A percentile compares a stretch with the other conserved stretches of the same genome.
Conservation (phyloP, 2,888 invertebrate species). For the Cremastinae sp. region DNA sequence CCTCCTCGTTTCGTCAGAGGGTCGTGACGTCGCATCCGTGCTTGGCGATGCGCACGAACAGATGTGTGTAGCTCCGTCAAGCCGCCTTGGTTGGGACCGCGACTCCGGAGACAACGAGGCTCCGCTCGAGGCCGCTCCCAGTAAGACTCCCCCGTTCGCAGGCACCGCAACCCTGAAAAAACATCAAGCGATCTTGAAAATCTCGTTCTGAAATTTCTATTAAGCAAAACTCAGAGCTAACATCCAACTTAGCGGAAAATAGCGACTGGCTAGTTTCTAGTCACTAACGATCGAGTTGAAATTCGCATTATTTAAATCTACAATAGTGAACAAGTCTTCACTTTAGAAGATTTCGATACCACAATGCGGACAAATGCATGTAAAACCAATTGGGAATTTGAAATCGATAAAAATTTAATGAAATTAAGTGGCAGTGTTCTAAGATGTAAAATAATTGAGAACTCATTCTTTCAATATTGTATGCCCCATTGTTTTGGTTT, state of each 20-base stretch:
- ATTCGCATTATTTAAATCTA: too few species aligned
- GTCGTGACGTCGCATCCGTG: constrained; percentile 79
- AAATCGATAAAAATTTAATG: too few species aligned
- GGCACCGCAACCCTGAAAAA: constrained; percentile 75
- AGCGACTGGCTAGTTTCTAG: constrained; percentile 34
- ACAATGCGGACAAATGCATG: too few species aligned
- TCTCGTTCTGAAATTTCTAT: neutral
- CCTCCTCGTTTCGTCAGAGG: constrained; percentile 78
- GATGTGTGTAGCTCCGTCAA: constrained; percentile 80
- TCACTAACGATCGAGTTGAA: constrained; percentile 11
- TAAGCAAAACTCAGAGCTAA: neutral
- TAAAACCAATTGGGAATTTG: too few species aligned
- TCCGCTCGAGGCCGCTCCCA: constrained; percentile 78
- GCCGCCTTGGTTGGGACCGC: constrained; percentile 80
- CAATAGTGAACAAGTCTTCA: too few species aligned
- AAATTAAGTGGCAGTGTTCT: too few species aligned
- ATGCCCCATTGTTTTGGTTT: too few species aligned
- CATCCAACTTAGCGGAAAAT: neutral
- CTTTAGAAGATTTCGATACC: too few species aligned
- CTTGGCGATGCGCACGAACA: constrained; percentile 79
- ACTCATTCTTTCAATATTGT: too few species aligned
- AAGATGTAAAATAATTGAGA: too few species aligned
- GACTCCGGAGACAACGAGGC: constrained; percentile 80
- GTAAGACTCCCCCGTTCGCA: constrained; percentile 75
- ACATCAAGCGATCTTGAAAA: neutral